A percentile compares a stretch with the other conserved stretches of the same genome.
phyloP scores from a whole-genome alignment of 2,113 vertebrate genomes.

The Oreochromis spilurus region DNA sequence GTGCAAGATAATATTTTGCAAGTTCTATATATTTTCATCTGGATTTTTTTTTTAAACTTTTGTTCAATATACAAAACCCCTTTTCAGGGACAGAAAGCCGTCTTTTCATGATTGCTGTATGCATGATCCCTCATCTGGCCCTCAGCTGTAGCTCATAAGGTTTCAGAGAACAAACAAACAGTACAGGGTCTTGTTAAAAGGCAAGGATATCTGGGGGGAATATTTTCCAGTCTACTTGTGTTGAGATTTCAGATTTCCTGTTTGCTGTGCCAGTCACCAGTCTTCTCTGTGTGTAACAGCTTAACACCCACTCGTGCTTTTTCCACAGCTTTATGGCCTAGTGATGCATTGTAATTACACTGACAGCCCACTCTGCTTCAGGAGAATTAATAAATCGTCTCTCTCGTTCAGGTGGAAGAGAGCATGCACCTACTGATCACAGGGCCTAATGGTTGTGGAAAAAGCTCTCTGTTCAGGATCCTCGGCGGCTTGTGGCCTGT shows the following conservation, averaged over 20 bases:
- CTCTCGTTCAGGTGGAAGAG: conserved; percentile 82
- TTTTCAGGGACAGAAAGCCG: fast-evolving
- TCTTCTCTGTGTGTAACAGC: neutral
- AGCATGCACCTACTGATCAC: conserved; percentile 97
- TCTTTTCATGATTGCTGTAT: neutral
- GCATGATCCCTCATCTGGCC: neutral
- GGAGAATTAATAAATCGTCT: neutral
- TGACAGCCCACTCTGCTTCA: fast-evolving
- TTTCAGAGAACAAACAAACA: neutral
- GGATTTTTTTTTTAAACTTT: neutral
- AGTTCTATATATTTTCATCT: neutral
- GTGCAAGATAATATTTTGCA: neutral
- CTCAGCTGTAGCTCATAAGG: neutral
- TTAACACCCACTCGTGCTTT: neutral
- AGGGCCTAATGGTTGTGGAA: conserved; percentile 96
- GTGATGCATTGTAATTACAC: neutral
- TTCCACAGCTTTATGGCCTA: neutral
- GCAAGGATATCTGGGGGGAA: neutral
- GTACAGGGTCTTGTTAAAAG: neutral
- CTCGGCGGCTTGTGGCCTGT: conserved; percentile 96
- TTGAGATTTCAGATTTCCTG: neutral
- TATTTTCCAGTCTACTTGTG: neutral
- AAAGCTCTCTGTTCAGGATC: conserved; percentile 97
- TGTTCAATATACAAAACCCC: neutral
- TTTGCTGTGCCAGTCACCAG: neutral